phyloP scores from a whole-genome alignment of 2,113 vertebrate species.

The Pterophyllum scalare region DNA sequence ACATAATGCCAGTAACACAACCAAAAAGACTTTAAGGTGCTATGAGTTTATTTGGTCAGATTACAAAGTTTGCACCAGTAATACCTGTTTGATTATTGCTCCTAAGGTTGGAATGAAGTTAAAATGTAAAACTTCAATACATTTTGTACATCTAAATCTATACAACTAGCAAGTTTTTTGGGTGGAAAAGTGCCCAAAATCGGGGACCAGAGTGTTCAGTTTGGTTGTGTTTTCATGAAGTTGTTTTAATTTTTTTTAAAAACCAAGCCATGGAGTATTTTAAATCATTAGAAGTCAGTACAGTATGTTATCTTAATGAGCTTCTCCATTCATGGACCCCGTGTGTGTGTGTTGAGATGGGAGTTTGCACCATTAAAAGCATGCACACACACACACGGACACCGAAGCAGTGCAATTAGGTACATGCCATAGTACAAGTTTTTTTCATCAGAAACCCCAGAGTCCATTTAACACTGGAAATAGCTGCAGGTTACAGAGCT shows the following conservation, averaged over 20 bases:
- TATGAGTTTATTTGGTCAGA: background rate
- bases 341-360: background rate
- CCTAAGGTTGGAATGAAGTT: background rate
- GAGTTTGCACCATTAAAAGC: conserved; percentile 4
- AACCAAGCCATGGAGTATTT: background rate
- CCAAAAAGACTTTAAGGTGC: background rate
- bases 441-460: conserved; percentile 53
- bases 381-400: conserved; percentile 10
- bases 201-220: background rate
- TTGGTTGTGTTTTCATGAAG: background rate
- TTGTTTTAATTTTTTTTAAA: background rate
- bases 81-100: background rate
- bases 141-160: background rate
- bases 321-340: background rate
- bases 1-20: background rate
- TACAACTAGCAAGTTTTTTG: background rate
- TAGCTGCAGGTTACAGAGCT: conserved; percentile 68
- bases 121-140: background rate
- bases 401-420: conserved; percentile 56
- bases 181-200: background rate
- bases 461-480: conserved; percentile 71
- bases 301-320: background rate
- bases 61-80: background rate
- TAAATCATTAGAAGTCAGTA: background rate
- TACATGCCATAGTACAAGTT: conserved; percentile 57